phyloP scores from a whole-genome alignment of 2,888 invertebrate genomes.

The Phlogophora meticulosa region DNA sequence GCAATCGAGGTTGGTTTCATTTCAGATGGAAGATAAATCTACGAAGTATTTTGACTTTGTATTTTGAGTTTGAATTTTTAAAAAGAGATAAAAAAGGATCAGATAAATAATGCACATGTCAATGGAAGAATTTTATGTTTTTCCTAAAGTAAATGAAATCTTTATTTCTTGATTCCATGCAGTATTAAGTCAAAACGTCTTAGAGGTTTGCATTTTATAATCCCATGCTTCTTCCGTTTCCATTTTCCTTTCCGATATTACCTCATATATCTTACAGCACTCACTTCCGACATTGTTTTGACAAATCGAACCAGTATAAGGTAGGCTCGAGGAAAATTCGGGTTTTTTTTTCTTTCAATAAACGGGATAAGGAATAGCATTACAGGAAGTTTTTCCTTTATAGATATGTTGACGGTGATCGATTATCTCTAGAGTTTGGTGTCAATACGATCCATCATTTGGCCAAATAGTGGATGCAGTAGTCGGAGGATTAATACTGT shows the following conservation, averaged over 20 bases:
- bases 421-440: constrained; percentile 46
- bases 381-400: constrained; percentile 51
- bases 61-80: neutral
- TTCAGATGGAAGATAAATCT: neutral
- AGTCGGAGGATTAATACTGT: constrained; percentile 25
- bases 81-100: too few relatives aligned
- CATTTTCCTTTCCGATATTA: constrained; percentile 29
- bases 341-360: constrained; percentile 52
- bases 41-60: neutral
- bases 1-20: neutral
- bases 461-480: constrained; percentile 47
- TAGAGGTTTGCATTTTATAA: constrained; percentile 31
- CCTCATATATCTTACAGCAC: constrained; percentile 40
- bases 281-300: constrained; percentile 46
- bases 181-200: neutral
- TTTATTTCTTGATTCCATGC: neutral
- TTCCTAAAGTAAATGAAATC: too few relatives aligned
- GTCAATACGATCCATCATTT: constrained; percentile 57
- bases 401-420: constrained; percentile 50
- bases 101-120: too few relatives aligned
- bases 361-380: constrained; percentile 39
- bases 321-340: constrained; percentile 34
- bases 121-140: too few relatives aligned
- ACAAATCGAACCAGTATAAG: constrained; percentile 41
- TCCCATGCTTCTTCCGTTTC: neutral